Evolutionary conservation across 2,113 vertebrate genomes (phyloP), one percentile per base, ranked within the genome.

Genomic region (Leucoraja erinaceus): DNA sequence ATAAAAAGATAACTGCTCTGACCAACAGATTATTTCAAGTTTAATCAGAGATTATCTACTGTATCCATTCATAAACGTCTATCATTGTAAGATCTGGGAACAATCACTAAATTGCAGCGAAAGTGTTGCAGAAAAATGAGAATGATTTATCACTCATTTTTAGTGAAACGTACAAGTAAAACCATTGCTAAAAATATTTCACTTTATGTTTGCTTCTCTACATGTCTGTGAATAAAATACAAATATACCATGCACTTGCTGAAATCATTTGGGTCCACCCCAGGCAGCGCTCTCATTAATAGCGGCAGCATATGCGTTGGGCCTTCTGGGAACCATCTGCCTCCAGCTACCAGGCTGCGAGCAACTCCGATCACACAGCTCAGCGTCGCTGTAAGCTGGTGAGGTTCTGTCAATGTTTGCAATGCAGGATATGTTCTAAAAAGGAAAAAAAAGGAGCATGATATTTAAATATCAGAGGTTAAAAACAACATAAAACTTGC

Each of bases 191-290:
- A 61, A 56, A 56, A 76, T 74, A 12, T 93, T 76, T 61, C 4
- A 22, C 66, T 68, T 83, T 33, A 38, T 33, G 59, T 18, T 47
- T 54, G 38, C 31, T 8, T 28, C 75, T 14, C 31, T 93, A 93
- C 11, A n/a, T 66, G 66, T 9, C 59, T 91, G 70, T 20, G 63
- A 90, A 91, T 25, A 18, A n/a, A 75, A 25, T 18, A 63, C 10
- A 33, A 70, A 94, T 97, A 94, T 94, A 99, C 99, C 98, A 99
- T 99, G 96, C 99, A 99, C 95, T 99, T 99, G 96, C 98, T 99
- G 95, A 99, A 99, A 96, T 99, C 99, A 93, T 99, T 99, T 61
- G 99, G 99, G 95, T 99, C 99, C 90, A 99, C 98, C 7, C 99
- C 99, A 70, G 99, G 99, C 94, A 99, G 95, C 0, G 99, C 98